Evolutionary conservation across 2,888 invertebrate genomes (phyloP).

Genomic region (Lampropteryx suffumata): DNA sequence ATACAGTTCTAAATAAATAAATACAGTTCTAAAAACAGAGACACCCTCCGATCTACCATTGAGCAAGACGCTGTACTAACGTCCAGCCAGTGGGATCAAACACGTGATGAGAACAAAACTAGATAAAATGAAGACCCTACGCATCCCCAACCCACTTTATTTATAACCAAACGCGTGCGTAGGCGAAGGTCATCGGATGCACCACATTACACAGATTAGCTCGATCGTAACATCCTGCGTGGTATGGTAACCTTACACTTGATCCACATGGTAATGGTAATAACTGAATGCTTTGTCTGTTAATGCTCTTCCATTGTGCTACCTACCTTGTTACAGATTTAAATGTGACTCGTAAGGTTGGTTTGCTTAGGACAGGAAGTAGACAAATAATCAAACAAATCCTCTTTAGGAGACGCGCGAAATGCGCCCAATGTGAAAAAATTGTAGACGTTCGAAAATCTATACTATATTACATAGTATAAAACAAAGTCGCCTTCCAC

Average conservation of each 20-base stretch:
- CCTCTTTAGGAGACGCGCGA: too few species aligned
- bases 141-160: constrained; percentile 3
- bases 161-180: constrained; percentile 18
- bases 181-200: constrained; percentile 41
- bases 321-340: not conserved
- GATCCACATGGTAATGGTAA: constrained; percentile 15
- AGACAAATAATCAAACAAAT: not conserved
- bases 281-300: constrained; percentile 20
- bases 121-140: too few species aligned
- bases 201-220: constrained; percentile 26
- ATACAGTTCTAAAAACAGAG: too few species aligned
- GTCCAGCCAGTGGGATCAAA: too few species aligned
- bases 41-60: too few species aligned
- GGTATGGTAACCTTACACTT: constrained; percentile 38
- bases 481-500: too few species aligned
- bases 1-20: too few species aligned
- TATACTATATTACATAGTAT: too few species aligned
- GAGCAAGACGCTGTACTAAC: too few species aligned
- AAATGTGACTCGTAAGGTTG: constrained; percentile 7
- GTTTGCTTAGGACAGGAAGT: constrained; percentile 24
- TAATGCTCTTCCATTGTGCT: constrained; percentile 18
- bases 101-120: too few species aligned
- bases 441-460: too few species aligned
- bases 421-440: too few species aligned
- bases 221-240: constrained; percentile 25